Base-by-base conservation (phyloP, 2,797 vertebrate genomes). In the Rhadinocentrus ornatus region DNA sequence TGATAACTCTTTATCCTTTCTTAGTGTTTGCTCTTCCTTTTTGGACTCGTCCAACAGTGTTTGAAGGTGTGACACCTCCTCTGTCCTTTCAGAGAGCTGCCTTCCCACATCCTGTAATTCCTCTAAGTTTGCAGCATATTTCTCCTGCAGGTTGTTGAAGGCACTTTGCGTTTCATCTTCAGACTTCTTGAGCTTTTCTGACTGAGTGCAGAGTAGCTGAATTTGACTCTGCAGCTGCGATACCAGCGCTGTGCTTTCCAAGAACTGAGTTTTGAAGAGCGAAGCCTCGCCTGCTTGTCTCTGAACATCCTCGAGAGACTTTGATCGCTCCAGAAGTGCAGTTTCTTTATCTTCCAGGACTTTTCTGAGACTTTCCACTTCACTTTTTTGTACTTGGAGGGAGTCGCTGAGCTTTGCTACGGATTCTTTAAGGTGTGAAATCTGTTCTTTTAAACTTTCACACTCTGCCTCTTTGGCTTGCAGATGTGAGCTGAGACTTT, bases 131-230 rank as follows among this genome's bases (percentile, higher is more conserved):
- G 76, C 62, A 62, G 92, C 90, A 52, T 89, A 90, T 84, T 95
- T 94, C 41, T 96, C 93, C 67, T 95, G 95, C 2, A 97, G 93
- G 85, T 93, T 91, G 57, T 74, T 90, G 65, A 96, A 93, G 83
- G 94, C 92, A 78, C 86, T 86, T 63, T 93, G 92, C 3, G 89
- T 94, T 69, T 94, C 93, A 8, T 84, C 86, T 2, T 77, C 50
- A 7, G 88, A 84, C 50, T 55, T 77, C n/a, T 62, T 86, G 50
- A 91, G 81, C 52, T 32, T 74, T 60, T 67, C 75, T 0, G 69
- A 77, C 48, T 93, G 89, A 0, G 74, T 12, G 8, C 88, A 76
- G 16, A 94, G 72, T 0, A 44, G 62, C 50, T 90, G 81, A 24
- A 91, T 66, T 16, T 82, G 89, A 75, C 56, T 80, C 69, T 95